These are phyloP conservation scores for Stichopus chloronotus DNA, from an alignment of 35 echinoderm and acorn worm species.

Conservation along the genomic window DNA sequence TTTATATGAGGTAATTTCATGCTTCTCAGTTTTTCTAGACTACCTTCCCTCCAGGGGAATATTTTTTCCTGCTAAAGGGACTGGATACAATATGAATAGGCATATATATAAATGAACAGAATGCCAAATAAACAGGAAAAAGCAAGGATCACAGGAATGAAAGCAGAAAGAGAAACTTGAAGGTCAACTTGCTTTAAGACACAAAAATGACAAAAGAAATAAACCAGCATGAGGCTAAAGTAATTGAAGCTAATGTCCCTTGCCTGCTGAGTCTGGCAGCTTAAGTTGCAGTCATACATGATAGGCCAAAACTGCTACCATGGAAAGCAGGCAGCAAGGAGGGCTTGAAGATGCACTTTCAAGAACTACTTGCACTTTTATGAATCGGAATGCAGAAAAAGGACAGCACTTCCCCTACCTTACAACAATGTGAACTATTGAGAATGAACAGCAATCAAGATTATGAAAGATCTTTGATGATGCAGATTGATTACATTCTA, in stretches of 20 bases:
- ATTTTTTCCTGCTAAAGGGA: background rate
- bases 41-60: conserved; percentile 26
- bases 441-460: too few relatives aligned
- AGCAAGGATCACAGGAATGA: background rate
- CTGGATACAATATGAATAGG: conserved; percentile 23
- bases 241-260: conserved; percentile 52
- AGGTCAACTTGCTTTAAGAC: conserved; percentile 26
- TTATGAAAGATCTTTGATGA: too few relatives aligned
- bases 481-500: too few relatives aligned
- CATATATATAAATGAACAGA: background rate
- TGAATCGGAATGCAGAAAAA: too few relatives aligned
- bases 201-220: conserved; percentile 34
- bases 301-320: too few relatives aligned
- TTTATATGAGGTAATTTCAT: conserved; percentile 48
- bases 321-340: too few relatives aligned
- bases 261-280: conserved; percentile 17
- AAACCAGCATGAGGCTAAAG: conserved; percentile 45
- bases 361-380: conserved; percentile 15
- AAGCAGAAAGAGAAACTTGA: conserved; percentile 2
- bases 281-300: background rate
- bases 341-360: background rate
- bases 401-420: too few relatives aligned
- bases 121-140: conserved; percentile 15
- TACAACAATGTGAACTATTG: too few relatives aligned
- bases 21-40: conserved; percentile 30